Percentiles rank a stretch among this genome's conserved stretches.
phyloP scores from a whole-genome alignment of 2,113 vertebrate species.

The Malurus alboscapulatus region DNA sequence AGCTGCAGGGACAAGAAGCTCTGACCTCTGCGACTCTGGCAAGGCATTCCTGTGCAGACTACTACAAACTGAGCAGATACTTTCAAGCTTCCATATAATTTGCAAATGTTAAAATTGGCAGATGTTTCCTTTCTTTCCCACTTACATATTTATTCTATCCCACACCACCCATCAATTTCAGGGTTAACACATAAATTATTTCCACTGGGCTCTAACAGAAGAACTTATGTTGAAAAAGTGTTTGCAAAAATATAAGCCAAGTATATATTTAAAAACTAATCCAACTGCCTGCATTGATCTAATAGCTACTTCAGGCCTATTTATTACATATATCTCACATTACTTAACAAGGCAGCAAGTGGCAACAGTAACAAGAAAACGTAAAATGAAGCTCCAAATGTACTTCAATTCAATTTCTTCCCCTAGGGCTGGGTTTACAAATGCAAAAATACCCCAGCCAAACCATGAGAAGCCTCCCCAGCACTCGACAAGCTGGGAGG shows the following conservation, averaged over 20 bases:
- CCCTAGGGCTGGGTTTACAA: neutral
- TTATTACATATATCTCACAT: neutral
- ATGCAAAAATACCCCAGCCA: neutral
- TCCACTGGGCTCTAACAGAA: conserved; percentile 11
- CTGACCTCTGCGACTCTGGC: neutral
- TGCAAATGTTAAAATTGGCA: conserved; percentile 47
- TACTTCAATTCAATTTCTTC: neutral
- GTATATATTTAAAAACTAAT: neutral
- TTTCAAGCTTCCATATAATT: conserved; percentile 33
- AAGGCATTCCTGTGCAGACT: neutral
- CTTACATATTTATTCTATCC: conserved; percentile 37
- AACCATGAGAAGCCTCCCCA: neutral
- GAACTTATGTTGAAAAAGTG: neutral
- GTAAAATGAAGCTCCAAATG: neutral
- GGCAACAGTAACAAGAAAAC: neutral
- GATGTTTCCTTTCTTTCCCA: conserved; percentile 52
- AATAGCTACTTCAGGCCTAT: neutral
- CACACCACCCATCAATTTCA: conserved; percentile 40
- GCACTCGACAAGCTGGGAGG: neutral
- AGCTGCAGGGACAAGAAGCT: conserved; percentile 4
- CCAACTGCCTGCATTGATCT: neutral
- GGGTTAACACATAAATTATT: conserved; percentile 44
- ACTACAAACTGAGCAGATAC: conserved; percentile 30
- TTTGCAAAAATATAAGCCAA: neutral
- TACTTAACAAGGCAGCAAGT: neutral